Evolutionary conservation across 2,797 vertebrate genomes (phyloP).

Genomic region (Smutsia gigantea): DNA sequence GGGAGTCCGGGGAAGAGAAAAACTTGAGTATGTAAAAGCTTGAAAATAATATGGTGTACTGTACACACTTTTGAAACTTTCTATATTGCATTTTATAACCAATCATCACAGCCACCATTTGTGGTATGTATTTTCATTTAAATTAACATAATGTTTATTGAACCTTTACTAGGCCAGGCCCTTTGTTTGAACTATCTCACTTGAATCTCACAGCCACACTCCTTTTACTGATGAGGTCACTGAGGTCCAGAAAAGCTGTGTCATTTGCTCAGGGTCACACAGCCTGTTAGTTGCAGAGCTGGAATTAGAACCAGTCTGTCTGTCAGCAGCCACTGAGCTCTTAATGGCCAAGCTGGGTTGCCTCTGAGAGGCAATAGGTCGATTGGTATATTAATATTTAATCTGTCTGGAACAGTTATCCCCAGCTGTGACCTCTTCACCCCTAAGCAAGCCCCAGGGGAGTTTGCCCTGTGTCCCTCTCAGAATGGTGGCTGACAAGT

Average conservation of each 20-base stretch:
- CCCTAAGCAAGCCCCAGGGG: neutral
- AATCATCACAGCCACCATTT: neutral
- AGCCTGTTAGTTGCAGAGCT: neutral
- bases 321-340: neutral
- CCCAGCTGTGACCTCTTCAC: neutral
- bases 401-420: neutral
- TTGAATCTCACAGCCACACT: neutral
- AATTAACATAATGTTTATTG: neutral
- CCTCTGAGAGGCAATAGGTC: neutral
- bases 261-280: neutral
- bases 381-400: neutral
- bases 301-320: neutral
- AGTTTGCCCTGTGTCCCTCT: neutral
- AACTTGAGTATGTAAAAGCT: neutral
- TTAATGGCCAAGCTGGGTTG: neutral
- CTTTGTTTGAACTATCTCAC: neutral
- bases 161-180: neutral
- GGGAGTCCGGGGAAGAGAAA: neutral
- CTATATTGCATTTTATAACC: neutral
- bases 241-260: neutral
- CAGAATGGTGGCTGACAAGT: neutral
- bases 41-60: neutral
- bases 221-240: neutral
- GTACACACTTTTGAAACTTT: neutral
- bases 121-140: slow-evolving; percentile 36